phyloP scores from a whole-genome alignment of 2,888 invertebrate genomes.

The Seira musarum region DNA sequence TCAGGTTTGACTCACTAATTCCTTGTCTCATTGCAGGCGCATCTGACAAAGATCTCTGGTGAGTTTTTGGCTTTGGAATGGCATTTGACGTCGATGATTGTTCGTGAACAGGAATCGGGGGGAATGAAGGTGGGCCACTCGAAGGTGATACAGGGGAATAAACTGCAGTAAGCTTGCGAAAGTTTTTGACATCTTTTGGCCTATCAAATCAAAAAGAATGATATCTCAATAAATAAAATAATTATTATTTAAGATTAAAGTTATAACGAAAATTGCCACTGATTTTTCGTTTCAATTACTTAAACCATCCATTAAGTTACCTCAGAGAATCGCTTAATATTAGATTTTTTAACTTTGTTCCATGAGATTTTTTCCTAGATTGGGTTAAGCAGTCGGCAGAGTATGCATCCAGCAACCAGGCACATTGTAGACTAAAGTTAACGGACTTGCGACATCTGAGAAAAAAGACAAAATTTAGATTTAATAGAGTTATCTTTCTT shows the following conservation, averaged over 20 bases:
- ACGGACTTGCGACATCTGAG: constrained; percentile 92
- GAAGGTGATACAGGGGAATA: constrained; percentile 65
- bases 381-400: constrained; percentile 82
- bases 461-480: constrained; percentile 62
- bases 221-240: constrained; percentile 20
- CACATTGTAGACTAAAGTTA: constrained; percentile 95
- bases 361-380: constrained; percentile 82
- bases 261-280: background rate
- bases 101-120: constrained; percentile 58
- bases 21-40: constrained; percentile 81
- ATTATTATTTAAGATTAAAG: constrained; percentile 13
- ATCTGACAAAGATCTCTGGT: constrained; percentile 82
- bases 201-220: constrained; percentile 43
- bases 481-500: constrained; percentile 11
- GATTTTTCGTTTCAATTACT: too few species aligned
- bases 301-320: constrained; percentile 64
- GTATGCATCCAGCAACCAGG: constrained; percentile 97
- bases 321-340: constrained; percentile 82
- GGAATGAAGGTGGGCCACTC: constrained; percentile 69
- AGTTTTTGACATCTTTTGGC: constrained; percentile 67
- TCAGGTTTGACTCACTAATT: constrained; percentile 63
- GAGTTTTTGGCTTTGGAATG: constrained; percentile 76
- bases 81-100: background rate
- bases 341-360: constrained; percentile 82
- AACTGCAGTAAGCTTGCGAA: constrained; percentile 64